Base-by-base conservation (phyloP, 2,888 invertebrate genomes). In the Octonoba sinensis region DNA sequence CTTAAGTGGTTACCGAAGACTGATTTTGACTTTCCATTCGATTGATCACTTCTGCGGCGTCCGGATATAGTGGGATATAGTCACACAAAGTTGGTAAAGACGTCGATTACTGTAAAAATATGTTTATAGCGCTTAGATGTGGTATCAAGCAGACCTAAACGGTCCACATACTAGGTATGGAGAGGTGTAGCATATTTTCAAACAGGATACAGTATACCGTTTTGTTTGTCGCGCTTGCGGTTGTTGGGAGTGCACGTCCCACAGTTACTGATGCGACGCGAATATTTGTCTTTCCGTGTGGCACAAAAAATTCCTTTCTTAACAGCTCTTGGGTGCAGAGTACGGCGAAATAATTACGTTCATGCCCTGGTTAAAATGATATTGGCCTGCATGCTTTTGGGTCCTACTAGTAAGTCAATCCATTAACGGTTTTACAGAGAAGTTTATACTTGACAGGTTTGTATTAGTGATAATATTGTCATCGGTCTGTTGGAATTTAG, bases 401-500 rank as follows among this genome's bases (percentile, higher is more conserved):
- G 13, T 54, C 24, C n/a, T 27, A 49, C 4, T 54, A 2, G 15
- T 27, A 27, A 16, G 12, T 2, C n/a, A 16, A 27, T 3, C 67
- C 54, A 4, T 67, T 36, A 11, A 67, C 16, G 6, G 12, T 54
- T 51, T 27, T 51, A 16, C 54, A 67, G 16, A 51, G 54, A 27
- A 67, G 16, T 11, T 54, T 27, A 13, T 54, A 54, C 27, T 51
- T 51, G 1, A 67, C 15, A 67, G 24, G 3, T 16, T 27, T 24
- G 51, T 67, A 27, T 54, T 51, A 6, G 54, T 36, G 24, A 16
- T 54, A 8, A 67, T 67, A 16, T 67, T n/a, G 2, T 67, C 67
- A 27, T 67, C 54, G n/a, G 54, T 27, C 12, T 67, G 24, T 47
- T 67, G 67, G 15, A 54, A 54, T 67, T 51, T 16, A 27, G 16